Evolutionary conservation across 2,113 vertebrate genomes (phyloP).

Genomic region (Etia nguti): DNA sequence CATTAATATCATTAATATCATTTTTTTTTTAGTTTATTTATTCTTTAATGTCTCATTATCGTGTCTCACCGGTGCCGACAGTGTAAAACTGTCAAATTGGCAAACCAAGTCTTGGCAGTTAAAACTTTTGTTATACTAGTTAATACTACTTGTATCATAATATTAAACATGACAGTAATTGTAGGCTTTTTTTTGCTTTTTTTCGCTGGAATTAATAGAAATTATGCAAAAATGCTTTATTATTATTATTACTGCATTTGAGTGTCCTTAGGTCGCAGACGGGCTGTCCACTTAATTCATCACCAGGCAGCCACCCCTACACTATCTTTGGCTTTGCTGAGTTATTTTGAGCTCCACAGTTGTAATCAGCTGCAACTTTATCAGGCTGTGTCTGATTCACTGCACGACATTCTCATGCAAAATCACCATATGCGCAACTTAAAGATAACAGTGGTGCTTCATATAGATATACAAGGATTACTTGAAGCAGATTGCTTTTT

Average conservation of each 20-base stretch:
- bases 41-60: neutral
- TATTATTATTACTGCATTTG: neutral
- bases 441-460: neutral
- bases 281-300: neutral
- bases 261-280: neutral
- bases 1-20: no score
- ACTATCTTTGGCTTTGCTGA: neutral
- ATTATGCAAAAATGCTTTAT: neutral
- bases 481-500: neutral
- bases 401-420: neutral
- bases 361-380: neutral
- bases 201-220: neutral
- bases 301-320: neutral
- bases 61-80: neutral
- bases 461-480: neutral
- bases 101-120: neutral
- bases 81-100: no score
- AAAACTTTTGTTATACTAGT: neutral
- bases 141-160: neutral
- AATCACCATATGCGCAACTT: neutral
- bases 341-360: neutral
- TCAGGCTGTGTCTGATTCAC: neutral
- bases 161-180: neutral
- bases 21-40: neutral
- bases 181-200: neutral